Conservation (phyloP, 2,113 vertebrate genomes). For the Sander vitreus region DNA sequence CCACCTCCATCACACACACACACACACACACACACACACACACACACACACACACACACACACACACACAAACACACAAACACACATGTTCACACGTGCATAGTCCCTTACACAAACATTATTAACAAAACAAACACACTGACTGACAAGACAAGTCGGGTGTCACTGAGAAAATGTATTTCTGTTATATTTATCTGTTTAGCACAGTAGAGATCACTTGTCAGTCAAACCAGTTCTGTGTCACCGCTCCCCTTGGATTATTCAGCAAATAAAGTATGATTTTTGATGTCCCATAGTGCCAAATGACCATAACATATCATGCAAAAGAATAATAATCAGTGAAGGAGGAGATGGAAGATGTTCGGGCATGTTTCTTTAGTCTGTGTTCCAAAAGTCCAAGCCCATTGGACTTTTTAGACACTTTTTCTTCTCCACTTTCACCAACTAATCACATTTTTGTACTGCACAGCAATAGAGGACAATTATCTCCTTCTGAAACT, state of each 20-base stretch:
- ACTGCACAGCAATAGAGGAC: background rate
- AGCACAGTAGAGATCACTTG: constrained; percentile 1
- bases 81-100: constrained; percentile 43
- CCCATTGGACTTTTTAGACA: background rate
- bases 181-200: background rate
- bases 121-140: constrained; percentile 70
- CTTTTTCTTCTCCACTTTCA: background rate
- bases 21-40: constrained; percentile 1
- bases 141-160: constrained; percentile 45
- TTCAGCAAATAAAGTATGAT: background rate
- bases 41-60: constrained; percentile 32
- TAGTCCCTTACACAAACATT: constrained; percentile 66
- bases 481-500: constrained; percentile 7
- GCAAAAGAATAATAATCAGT: background rate
- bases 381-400: background rate
- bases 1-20: constrained; percentile 2
- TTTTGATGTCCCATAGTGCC: background rate
- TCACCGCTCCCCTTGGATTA: background rate
- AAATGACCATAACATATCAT: background rate
- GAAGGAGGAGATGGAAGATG: background rate
- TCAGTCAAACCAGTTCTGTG: background rate
- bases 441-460: background rate
- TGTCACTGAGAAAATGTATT: constrained; percentile 37
- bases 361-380: background rate
- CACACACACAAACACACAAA: constrained; percentile 17